Evolutionary conservation across 2,113 vertebrate genomes (phyloP).

Genomic region (Dromaius novaehollandiae): DNA sequence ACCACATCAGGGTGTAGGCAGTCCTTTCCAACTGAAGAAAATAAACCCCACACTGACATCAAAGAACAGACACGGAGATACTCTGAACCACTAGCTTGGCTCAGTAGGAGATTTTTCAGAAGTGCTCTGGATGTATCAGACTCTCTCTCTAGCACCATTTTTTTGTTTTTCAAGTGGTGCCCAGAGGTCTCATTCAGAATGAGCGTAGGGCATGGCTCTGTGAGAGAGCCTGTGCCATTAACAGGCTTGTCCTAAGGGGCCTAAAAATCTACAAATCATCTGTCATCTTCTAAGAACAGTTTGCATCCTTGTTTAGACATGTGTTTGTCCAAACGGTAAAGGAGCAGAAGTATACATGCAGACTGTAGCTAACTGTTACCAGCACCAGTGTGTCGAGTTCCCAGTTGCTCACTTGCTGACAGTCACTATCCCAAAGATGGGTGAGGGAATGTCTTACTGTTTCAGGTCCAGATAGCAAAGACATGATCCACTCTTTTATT

Average conservation of each 20-base stretch:
- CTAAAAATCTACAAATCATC: neutral
- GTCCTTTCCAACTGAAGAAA: neutral
- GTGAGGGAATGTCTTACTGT: neutral
- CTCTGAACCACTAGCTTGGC: neutral
- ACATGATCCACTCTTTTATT: neutral
- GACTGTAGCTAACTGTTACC: neutral
- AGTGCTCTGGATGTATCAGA: neutral
- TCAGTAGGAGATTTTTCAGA: neutral
- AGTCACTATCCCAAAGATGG: neutral
- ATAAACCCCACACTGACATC: neutral
- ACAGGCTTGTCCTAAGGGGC: neutral
- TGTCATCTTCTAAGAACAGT: neutral
- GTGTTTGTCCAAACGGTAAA: neutral
- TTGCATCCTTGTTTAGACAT: neutral
- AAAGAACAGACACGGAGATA: neutral
- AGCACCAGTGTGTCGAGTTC: neutral
- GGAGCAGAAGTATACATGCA: neutral
- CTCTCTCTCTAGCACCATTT: neutral
- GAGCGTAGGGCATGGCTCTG: neutral
- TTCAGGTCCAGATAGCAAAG: neutral
- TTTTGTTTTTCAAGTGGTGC: neutral
- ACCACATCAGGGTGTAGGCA: constrained; percentile 1
- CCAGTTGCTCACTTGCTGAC: neutral
- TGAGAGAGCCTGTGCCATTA: neutral
- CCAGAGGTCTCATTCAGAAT: neutral